These are phyloP conservation scores for Bambusicola thoracicus DNA, from an alignment of 2,113 vertebrate species.

Conservation along the genomic window DNA sequence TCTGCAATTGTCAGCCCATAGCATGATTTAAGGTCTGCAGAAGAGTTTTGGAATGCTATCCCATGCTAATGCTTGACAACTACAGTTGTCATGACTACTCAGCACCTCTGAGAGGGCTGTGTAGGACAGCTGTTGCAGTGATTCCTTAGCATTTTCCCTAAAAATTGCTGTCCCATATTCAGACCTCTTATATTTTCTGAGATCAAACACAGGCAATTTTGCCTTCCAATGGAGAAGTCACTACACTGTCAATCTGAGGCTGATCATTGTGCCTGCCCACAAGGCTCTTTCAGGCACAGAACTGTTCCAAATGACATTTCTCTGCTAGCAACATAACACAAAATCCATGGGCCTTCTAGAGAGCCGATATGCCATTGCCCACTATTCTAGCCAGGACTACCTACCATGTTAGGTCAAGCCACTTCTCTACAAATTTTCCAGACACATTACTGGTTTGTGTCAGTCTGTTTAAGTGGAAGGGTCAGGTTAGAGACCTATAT, in stretches of 20 bases:
- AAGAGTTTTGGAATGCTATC: not conserved
- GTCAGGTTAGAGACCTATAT: not conserved
- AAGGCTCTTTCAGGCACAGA: not conserved
- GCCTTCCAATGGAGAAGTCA: not conserved
- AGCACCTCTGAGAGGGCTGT: not conserved
- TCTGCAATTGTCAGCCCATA: not conserved
- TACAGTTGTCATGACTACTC: slow-evolving; percentile 25
- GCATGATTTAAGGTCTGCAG: not conserved
- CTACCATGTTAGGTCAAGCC: fast-evolving
- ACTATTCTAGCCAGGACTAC: not conserved
- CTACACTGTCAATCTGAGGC: not conserved
- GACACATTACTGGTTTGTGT: not conserved
- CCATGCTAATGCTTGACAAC: not conserved
- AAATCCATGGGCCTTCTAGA: not conserved
- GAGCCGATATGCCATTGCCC: not conserved
- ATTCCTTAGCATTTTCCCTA: not conserved
- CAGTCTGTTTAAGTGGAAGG: not conserved
- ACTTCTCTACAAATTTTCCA: not conserved
- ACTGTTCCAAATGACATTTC: not conserved
- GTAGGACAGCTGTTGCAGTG: not conserved
- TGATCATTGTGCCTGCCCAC: not conserved
- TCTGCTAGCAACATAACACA: not conserved
- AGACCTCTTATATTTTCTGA: not conserved
- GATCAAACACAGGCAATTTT: not conserved
- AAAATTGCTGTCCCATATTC: not conserved